phyloP scores from a whole-genome alignment of 2,888 invertebrate genomes.

The Lamellibrachia columna region DNA sequence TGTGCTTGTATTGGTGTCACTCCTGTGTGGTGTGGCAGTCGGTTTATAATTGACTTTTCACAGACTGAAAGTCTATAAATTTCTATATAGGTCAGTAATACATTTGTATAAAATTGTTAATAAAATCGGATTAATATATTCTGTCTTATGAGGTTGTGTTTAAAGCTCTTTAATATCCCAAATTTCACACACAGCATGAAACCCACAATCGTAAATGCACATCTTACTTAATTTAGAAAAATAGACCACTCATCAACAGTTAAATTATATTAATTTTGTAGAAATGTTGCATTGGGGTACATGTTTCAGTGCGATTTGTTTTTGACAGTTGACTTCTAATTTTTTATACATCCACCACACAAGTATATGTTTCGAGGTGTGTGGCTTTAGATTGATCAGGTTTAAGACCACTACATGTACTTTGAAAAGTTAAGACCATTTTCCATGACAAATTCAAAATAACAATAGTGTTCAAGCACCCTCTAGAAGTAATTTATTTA shows the following conservation, averaged over 20 bases:
- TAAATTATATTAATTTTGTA: background rate
- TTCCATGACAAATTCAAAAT: no score
- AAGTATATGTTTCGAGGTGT: background rate
- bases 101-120: background rate
- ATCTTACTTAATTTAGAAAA: background rate
- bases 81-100: background rate
- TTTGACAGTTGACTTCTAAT: background rate
- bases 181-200: no score
- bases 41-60: no score
- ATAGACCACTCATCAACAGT: background rate
- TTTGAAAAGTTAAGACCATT: no score
- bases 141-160: background rate
- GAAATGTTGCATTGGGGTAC: background rate
- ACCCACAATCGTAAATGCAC: no score
- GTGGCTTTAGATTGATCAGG: no score
- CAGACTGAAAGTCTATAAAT: no score
- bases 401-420: no score
- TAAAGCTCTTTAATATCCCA: background rate
- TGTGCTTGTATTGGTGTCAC: no score
- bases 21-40: no score
- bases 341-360: background rate
- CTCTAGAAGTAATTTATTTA: no score
- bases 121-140: background rate
- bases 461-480: no score
- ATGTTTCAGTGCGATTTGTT: background rate